Base-by-base conservation (phyloP, 1,140 invertebrate species). In the Andricus grossulariae region DNA sequence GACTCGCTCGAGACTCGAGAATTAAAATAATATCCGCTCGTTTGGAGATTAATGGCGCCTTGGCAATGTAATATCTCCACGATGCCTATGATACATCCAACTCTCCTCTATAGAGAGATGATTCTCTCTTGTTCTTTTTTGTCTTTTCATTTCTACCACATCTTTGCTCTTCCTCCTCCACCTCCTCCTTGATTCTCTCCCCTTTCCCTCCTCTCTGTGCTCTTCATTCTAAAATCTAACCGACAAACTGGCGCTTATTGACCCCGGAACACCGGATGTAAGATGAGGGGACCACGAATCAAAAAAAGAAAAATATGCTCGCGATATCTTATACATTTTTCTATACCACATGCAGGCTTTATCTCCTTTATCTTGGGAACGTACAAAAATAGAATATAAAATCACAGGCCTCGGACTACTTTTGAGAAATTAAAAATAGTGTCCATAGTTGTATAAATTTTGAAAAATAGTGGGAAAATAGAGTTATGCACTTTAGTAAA, bases 21-120 rank as follows among this genome's bases (percentile, higher is more conserved):
- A 89, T 87, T 88, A 88, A 88, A 89, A 88, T 89, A 89, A 89
- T 89, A 89, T 89, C 87, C 85, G 88, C 74, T 83, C 85, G 85
- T 86, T 86, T 84, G 81, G 83, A 88, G 88, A 89, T 88, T 89
- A 89, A 89, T 89, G 88, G 85, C 87, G 84, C 81, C 84, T 81
- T 76, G 81, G 78, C 82, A 80, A 84, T 86, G 86, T 84, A 85
- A 88, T 86, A 86, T 87, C 84, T 88, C 80, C 81, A 73, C 79
- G 75, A 84, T 78, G 81, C 78, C 76, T 78, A 78, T 76, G 78
- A 79, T 79, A 77, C 71, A 51, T 66, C 75, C 76, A 77, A 75
- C 60, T 66, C 16, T 32, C 32, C 25, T 16, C 32, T n/a, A 45
- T 39, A 39, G 13, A 39, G 10, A 60, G 21, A 60, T 32, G 25